Conservation (phyloP, 1,140 invertebrate genomes). For the Magallana angulata region DNA sequence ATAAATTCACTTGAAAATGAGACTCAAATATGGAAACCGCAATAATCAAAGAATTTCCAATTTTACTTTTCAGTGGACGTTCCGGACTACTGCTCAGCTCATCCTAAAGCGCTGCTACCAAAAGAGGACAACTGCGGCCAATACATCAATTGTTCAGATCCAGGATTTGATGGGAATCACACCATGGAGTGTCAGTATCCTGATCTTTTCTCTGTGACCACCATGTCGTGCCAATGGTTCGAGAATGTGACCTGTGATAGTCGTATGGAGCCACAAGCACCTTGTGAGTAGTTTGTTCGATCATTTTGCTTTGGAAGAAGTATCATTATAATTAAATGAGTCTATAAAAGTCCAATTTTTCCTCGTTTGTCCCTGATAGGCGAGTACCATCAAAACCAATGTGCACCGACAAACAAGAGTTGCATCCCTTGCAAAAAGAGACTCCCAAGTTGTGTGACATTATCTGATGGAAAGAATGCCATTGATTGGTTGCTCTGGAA, state of each 20-base stretch:
- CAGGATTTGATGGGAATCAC: constrained; percentile 2
- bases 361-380: background rate
- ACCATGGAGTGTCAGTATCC: background rate
- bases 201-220: background rate
- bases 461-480: constrained; percentile 55
- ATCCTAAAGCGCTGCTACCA: constrained; percentile 38
- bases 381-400: constrained; percentile 47
- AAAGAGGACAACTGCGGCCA: constrained; percentile 61
- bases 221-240: constrained; percentile 3
- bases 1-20: too few relatives aligned
- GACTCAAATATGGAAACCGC: too few relatives aligned
- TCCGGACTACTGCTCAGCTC: constrained; percentile 40
- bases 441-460: constrained; percentile 58
- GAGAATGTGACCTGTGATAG: constrained; percentile 11
- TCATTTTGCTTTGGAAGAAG: background rate
- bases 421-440: constrained; percentile 56
- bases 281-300: constrained; percentile 55
- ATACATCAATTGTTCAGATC: constrained; percentile 61
- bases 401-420: background rate
- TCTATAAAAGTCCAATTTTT: background rate
- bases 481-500: constrained; percentile 55
- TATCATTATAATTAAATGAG: background rate
- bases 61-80: constrained; percentile 45
- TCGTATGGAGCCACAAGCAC: constrained; percentile 24
- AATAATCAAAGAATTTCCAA: too few relatives aligned